Evolutionary conservation across 2,888 invertebrate genomes (phyloP).

Genomic region (Villa cingulata): DNA sequence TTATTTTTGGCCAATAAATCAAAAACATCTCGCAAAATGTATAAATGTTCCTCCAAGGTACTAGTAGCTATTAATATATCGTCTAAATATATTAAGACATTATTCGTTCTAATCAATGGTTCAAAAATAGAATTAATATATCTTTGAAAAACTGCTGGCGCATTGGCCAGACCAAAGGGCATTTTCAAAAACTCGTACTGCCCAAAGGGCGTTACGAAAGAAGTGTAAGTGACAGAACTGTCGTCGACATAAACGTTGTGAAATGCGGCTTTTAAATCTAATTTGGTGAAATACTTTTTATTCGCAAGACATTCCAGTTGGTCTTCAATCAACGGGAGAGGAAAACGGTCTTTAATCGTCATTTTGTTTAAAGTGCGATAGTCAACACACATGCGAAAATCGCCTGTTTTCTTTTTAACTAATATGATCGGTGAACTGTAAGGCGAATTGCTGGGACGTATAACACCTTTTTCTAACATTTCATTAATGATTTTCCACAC

Average conservation of each 20-base stretch:
- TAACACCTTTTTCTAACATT: not conserved
- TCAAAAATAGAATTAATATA: constrained; percentile 10
- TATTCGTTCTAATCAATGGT: constrained; percentile 5
- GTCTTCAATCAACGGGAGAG: not conserved
- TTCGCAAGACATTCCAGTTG: not conserved
- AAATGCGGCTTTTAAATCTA: not conserved
- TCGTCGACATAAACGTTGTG: not conserved
- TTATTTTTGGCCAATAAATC: too few species aligned
- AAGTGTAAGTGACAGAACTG: not conserved
- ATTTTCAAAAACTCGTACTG: not conserved
- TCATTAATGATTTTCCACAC: not conserved
- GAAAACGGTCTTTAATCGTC: not conserved
- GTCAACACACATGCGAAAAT: not conserved
- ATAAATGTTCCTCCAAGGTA: constrained; percentile 9
- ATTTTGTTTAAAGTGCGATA: not conserved
- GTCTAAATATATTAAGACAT: constrained; percentile 15
- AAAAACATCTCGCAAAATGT: not conserved
- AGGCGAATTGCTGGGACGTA: not conserved
- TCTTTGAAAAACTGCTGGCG: constrained; percentile 11
- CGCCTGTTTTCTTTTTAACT: not conserved
- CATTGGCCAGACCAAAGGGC: not conserved
- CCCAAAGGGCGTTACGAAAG: too few species aligned
- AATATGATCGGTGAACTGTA: not conserved
- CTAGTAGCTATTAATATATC: constrained; percentile 13
- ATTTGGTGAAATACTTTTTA: not conserved